phyloP scores from a whole-genome alignment of 2,113 vertebrate genomes.

The Lepisosteus osseus region DNA sequence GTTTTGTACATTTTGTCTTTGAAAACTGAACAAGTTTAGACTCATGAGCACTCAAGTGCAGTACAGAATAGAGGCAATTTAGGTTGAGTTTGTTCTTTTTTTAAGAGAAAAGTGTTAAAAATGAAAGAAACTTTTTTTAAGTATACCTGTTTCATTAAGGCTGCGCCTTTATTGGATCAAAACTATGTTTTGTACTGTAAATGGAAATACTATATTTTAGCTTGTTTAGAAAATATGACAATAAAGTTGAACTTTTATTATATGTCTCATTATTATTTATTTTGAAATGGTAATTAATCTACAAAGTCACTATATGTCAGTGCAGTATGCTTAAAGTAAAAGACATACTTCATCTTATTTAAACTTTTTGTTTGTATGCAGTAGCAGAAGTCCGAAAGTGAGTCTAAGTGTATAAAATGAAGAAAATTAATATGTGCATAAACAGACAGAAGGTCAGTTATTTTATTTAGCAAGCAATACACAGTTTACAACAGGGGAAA shows the following conservation, averaged over 20 bases:
- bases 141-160: conserved; percentile 44
- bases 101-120: conserved; percentile 31
- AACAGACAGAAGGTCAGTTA: no score
- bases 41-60: no score
- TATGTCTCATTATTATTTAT: not conserved
- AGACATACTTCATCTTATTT: no score
- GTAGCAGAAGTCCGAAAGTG: no score
- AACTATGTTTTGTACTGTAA: conserved; percentile 22
- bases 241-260: conserved; percentile 45
- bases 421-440: no score
- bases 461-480: no score
- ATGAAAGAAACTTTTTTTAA: conserved; percentile 30
- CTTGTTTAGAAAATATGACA: conserved; percentile 26
- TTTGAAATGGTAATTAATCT: not conserved
- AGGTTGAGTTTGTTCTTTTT: conserved; percentile 11
- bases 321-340: no score
- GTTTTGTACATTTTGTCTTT: conserved; percentile 11
- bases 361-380: no score
- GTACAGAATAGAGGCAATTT: no score
- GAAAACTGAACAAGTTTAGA: no score
- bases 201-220: conserved; percentile 29
- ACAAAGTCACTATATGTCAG: not conserved
- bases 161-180: conserved; percentile 56
- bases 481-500: no score
- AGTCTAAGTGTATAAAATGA: no score